phyloP scores from a whole-genome alignment of 2,888 invertebrate genomes.

The Epicampocera succincta region DNA sequence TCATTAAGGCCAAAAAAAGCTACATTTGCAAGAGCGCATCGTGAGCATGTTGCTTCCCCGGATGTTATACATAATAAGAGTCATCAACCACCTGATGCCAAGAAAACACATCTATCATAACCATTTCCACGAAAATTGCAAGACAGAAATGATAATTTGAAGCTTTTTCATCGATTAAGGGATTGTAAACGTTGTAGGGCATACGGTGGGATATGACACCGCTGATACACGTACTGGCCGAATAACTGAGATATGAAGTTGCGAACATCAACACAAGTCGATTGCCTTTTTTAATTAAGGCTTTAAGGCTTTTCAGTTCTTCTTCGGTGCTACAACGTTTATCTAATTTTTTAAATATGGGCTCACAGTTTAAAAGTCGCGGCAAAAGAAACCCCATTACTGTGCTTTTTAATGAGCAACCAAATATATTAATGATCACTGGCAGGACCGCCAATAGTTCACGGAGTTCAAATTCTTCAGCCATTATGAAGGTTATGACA shows the following conservation, averaged over 20 bases:
- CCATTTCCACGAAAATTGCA: conserved; percentile 65
- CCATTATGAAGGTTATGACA: conserved; percentile 61
- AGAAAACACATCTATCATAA: conserved; percentile 65
- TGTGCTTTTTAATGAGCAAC: conserved; percentile 70
- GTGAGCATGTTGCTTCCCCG: too few relatives aligned
- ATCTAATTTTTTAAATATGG: conserved; percentile 68
- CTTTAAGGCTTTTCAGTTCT: conserved; percentile 50
- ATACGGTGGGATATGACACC: conserved; percentile 67
- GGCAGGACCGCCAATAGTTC: conserved; percentile 70
- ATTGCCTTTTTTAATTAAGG: conserved; percentile 64
- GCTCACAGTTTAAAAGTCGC: conserved; percentile 61
- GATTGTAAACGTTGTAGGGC: conserved; percentile 71
- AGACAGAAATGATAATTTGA: conserved; percentile 68
- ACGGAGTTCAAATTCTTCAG: conserved; percentile 67
- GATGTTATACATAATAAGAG: too few relatives aligned
- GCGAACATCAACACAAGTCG: conserved; percentile 69
- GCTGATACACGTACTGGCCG: conserved; percentile 70
- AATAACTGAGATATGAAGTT: conserved; percentile 70
- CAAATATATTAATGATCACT: conserved; percentile 70
- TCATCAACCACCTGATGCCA: conserved; percentile 71
- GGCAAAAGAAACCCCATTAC: conserved; percentile 69
- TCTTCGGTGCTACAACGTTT: conserved; percentile 66
- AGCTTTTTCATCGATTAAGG: conserved; percentile 66
- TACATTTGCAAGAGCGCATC: too few relatives aligned
- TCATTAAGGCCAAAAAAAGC: too few relatives aligned